phyloP scores from a whole-genome alignment of 1,140 invertebrate genomes.

The Euura saliciscinereae region DNA sequence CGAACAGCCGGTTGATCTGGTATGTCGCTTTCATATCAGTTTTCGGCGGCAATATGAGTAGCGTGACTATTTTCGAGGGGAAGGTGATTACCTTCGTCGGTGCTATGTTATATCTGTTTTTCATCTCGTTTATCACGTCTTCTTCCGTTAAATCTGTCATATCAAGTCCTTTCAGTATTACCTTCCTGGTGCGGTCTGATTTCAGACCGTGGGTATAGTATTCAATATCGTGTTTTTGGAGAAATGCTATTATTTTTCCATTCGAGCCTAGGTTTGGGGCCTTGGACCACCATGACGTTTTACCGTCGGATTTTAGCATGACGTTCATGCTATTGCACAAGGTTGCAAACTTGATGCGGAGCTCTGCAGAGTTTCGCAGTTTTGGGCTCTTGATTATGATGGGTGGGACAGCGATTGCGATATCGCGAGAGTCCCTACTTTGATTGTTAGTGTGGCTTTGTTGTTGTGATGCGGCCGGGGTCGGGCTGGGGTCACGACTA shows the following conservation, averaged over 20 bases:
- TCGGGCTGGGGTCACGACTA: too few relatives aligned
- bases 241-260: slow-evolving; percentile 6
- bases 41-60: slow-evolving; percentile 11
- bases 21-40: slow-evolving; percentile 5
- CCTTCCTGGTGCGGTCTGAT: neutral
- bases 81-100: neutral
- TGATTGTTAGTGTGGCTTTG: too few relatives aligned
- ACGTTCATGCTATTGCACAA: neutral
- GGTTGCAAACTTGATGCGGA: neutral
- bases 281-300: neutral
- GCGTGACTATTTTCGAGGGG: neutral
- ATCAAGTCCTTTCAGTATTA: slow-evolving; percentile 15
- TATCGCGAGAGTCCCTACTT: too few relatives aligned
- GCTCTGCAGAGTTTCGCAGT: neutral
- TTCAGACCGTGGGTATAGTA: slow-evolving; percentile 7
- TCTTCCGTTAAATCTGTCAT: neutral
- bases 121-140: slow-evolving; percentile 10
- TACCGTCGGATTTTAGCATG: neutral
- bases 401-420: too few relatives aligned
- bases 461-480: too few relatives aligned
- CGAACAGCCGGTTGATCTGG: slow-evolving; percentile 10
- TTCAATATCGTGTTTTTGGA: slow-evolving; percentile 16
- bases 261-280: neutral
- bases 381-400: neutral
- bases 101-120: slow-evolving; percentile 10